Base-by-base conservation (phyloP, 2,888 invertebrate genomes). In the Stegana nigrithorax region DNA sequence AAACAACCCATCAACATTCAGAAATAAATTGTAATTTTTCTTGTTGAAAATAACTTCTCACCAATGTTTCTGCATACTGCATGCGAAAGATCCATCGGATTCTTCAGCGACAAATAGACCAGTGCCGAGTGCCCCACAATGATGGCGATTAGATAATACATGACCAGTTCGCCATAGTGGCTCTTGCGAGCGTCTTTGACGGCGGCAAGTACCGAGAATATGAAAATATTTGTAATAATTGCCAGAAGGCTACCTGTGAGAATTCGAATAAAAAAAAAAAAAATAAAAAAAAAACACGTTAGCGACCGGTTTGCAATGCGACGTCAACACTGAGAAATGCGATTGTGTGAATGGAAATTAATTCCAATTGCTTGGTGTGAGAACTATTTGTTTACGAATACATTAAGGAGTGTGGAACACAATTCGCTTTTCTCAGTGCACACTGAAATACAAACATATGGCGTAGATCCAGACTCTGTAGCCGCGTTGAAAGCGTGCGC, bases 401-500 rank as follows among this genome's bases (percentile, higher is more conserved):
- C n/a, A n/a, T n/a, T n/a, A n/a, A n/a, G n/a, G n/a, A n/a, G n/a
- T n/a, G n/a, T n/a, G n/a, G n/a, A n/a, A n/a, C n/a, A 36, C 36
- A 6, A 6, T 4, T 36, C 6, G 14, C 39, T 2, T 4, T 39
- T 39, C n/a, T 14, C 39, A 5, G 5, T 39, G n/a, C n/a, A n/a
- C n/a, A 4, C 12, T 25, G 4, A 6, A 4, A 0, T n/a, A 45
- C 79, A 64, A 56, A 82, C 81, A 81, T 14, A 81, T 82, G n/a
- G 72, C 79, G 67, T 80, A 81, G 59, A 81, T 80, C 81, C 81
- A 81, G 12, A 81, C 68, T 0, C 74, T 70, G 47, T 82, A 81
- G 19, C 82, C 81, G 8, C 67, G 75, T 61, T 78, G 78, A 21
- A 78, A 78, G 19, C 81, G 72, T 32, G 81, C 81, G 36, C 81